These are phyloP conservation scores for Phyllotreta cruciferae DNA, from an alignment of 2,888 invertebrate genomes.

Conservation along the genomic window DNA sequence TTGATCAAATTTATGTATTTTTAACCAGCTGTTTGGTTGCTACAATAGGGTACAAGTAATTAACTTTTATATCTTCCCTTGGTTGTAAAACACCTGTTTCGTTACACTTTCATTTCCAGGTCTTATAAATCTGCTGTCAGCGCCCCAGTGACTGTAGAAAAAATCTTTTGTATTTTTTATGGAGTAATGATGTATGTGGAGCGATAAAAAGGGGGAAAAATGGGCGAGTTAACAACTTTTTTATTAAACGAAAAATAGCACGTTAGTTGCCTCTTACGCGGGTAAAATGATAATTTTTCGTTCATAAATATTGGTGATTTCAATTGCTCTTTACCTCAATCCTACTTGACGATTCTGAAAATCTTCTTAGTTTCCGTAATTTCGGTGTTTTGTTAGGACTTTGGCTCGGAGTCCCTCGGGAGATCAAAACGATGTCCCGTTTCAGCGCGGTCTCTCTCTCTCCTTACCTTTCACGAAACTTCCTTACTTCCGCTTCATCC, in stretches of 20 bases:
- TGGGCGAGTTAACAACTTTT: slow-evolving; percentile 2
- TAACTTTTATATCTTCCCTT: slow-evolving; percentile 42
- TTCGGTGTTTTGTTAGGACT: slow-evolving; percentile 23
- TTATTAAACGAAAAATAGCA: neutral
- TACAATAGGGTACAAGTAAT: slow-evolving; percentile 45
- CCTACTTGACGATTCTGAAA: neutral
- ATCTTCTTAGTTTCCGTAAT: slow-evolving; percentile 9
- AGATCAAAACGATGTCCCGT: slow-evolving; percentile 52
- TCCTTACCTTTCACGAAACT: slow-evolving; percentile 52
- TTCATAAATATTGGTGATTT: too few species aligned
- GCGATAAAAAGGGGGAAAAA: slow-evolving; percentile 1
- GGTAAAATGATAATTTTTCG: too few species aligned
- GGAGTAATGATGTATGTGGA: slow-evolving; percentile 20
- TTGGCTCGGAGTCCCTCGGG: slow-evolving; percentile 41
- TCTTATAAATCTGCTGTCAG: slow-evolving; percentile 33
- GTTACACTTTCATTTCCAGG: slow-evolving; percentile 30
- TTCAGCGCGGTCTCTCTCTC: slow-evolving; percentile 51
- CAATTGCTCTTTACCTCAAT: too few species aligned
- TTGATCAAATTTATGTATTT: too few species aligned
- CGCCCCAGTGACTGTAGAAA: slow-evolving; percentile 27
- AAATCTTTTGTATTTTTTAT: slow-evolving; percentile 19
- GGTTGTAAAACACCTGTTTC: slow-evolving; percentile 36
- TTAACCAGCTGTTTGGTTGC: neutral
- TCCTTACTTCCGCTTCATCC: slow-evolving; percentile 60
- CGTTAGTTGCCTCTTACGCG: too few species aligned